Evolutionary conservation across 2,888 invertebrate species (phyloP).

Genomic region (Clusia tigrina): DNA sequence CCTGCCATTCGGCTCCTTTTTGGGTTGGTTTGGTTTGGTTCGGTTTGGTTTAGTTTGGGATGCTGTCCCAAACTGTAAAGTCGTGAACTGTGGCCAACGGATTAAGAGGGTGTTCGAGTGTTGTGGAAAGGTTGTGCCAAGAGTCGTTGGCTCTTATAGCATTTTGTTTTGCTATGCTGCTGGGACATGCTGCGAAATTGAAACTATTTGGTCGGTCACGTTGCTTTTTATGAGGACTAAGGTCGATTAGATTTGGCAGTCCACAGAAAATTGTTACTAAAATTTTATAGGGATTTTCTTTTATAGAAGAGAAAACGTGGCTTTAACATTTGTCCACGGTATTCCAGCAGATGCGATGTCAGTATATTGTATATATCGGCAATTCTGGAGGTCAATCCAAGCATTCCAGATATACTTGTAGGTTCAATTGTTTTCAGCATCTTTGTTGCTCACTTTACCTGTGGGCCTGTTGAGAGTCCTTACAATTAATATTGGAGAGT

Average conservation of each 20-base stretch:
- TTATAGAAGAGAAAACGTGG: too few relatives aligned
- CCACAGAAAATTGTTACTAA: not conserved
- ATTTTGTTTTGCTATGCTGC: not conserved
- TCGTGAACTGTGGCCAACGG: slow-evolving; percentile 4
- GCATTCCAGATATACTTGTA: too few relatives aligned
- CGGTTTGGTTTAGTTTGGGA: not conserved
- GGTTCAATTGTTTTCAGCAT: too few relatives aligned
- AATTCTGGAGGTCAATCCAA: too few relatives aligned
- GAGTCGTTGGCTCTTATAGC: not conserved
- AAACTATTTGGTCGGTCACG: not conserved
- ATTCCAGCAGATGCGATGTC: not conserved
- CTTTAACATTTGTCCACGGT: not conserved
- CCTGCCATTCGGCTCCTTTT: not conserved
- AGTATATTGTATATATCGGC: not conserved
- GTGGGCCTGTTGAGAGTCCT: too few relatives aligned
- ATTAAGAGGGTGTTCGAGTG: not conserved
- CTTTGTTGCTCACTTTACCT: too few relatives aligned
- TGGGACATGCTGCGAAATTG: not conserved
- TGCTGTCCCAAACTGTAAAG: not conserved
- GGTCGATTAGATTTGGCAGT: not conserved
- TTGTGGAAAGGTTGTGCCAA: not conserved
- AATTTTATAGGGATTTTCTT: not conserved
- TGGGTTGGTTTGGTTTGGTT: not conserved
- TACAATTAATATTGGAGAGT: too few relatives aligned
- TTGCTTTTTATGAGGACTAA: not conserved